Evolutionary conservation across 2,797 vertebrate genomes (phyloP).

Genomic region (Myiotriccus ornatus): DNA sequence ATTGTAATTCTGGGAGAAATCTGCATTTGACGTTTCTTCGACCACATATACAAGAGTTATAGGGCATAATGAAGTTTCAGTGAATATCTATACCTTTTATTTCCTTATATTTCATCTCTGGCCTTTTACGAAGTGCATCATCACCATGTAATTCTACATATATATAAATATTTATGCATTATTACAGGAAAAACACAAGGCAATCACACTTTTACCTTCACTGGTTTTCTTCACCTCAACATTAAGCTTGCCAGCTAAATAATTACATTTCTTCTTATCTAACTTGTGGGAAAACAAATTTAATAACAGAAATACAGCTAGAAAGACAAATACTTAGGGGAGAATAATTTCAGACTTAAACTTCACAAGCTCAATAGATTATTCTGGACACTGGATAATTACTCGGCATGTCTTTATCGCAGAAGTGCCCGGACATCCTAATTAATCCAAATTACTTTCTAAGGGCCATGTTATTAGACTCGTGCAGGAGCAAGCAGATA

Average conservation of each 20-base stretch:
- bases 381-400: constrained; percentile 64
- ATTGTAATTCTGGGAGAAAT: constrained; percentile 5
- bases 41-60: constrained; percentile 1
- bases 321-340: constrained; percentile 61
- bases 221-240: constrained; percentile 41
- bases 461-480: constrained; percentile 48
- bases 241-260: constrained; percentile 53
- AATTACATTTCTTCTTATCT: constrained; percentile 71
- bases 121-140: constrained; percentile 25
- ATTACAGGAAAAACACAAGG: constrained; percentile 11
- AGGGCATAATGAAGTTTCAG: neutral
- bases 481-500: constrained; percentile 24
- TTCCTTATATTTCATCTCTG: constrained; percentile 45
- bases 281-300: constrained; percentile 68
- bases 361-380: constrained; percentile 49
- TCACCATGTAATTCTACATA: neutral
- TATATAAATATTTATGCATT: constrained; percentile 51
- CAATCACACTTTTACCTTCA: constrained; percentile 44
- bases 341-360: constrained; percentile 65
- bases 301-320: constrained; percentile 67
- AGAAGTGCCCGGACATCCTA: constrained; percentile 57
- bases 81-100: constrained; percentile 7
- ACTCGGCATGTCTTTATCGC: constrained; percentile 49
- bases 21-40: constrained; percentile 44
- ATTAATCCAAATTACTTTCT: constrained; percentile 69